Evolutionary conservation across 2,888 invertebrate genomes (phyloP), one percentile per base, ranked within the genome.

Genomic region (Lepidonotus clava): DNA sequence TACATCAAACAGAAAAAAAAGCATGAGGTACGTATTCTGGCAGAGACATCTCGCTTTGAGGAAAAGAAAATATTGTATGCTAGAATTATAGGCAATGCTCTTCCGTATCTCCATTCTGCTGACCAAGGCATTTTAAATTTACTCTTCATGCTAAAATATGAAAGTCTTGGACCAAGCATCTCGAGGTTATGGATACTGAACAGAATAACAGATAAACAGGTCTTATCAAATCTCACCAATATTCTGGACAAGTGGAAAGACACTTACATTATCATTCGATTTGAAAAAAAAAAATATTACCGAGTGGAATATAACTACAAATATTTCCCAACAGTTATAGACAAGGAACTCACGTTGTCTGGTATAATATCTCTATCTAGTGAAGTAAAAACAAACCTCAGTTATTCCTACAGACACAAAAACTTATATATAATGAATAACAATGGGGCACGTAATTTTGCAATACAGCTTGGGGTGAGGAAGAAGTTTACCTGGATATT

Each of bases 391-490:
- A 56, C 56, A n/a, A 56, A 56, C 56, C 56, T 56, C 5, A 56
- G 56, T n/a, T 56, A 56, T 56, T 11, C 56, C 24, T 56, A 56
- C n/a, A 11, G 5, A 5, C 5, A 56, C 5, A 56, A 56, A n/a
- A 56, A 56, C n/a, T 56, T 56, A n/a, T 56, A 56, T 56, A n/a
- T 56, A 4, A 56, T 56, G 56, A 56, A 56, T n/a, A 56, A 56
- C 24, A 56, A 56, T 56, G 56, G 11, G 5, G 56, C 56, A 14
- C 14, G 56, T 11, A 56, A 56, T 56, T 56, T 18, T 56, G 56
- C 56, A 5, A 5, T 56, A n/a, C 14, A 56, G 24, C 56, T 56
- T 56, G 56, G 56, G n/a, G 56, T 56, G 11, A 11, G 56, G 14
- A 56, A 56, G n/a, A 56, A n/a, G 5, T 56, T n/a, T n/a, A 56